Conservation (phyloP, 2,888 invertebrate genomes). For the Tetranychus piercei region DNA sequence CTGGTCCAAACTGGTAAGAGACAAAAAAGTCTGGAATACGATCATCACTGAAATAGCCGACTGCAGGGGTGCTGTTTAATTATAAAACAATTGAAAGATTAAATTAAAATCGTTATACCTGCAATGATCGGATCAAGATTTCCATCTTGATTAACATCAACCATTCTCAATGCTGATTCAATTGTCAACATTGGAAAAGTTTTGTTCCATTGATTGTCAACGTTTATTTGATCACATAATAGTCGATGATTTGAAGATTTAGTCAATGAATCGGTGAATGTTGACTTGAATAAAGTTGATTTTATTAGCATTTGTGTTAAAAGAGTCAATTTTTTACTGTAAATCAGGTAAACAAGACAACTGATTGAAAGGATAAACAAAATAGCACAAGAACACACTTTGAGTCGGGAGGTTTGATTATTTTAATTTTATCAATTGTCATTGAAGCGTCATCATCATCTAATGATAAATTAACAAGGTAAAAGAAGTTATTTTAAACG, state of each 20-base stretch:
- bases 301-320: background rate
- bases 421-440: background rate
- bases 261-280: background rate
- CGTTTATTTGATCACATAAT: conserved; percentile 14
- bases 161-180: conserved; percentile 50
- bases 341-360: background rate
- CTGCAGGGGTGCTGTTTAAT: conserved; percentile 46
- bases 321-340: background rate
- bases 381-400: background rate
- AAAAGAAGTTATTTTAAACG: no score
- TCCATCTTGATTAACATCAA: conserved; percentile 52
- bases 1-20: conserved; percentile 39
- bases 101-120: conserved; percentile 21
- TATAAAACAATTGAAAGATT: conserved; percentile 19
- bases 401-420: background rate
- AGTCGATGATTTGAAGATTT: background rate
- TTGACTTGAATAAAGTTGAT: background rate
- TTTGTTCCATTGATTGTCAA: conserved; percentile 24
- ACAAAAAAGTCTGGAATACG: conserved; percentile 57
- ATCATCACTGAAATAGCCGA: conserved; percentile 58
- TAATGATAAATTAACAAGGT: background rate
- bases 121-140: conserved; percentile 53
- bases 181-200: conserved; percentile 34
- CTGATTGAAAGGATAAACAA: background rate
- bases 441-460: background rate